Percentiles rank a stretch among this genome's conserved stretches.
Evolutionary conservation across 2,113 vertebrate genomes (phyloP).

Genomic region (Dromas ardeola): DNA sequence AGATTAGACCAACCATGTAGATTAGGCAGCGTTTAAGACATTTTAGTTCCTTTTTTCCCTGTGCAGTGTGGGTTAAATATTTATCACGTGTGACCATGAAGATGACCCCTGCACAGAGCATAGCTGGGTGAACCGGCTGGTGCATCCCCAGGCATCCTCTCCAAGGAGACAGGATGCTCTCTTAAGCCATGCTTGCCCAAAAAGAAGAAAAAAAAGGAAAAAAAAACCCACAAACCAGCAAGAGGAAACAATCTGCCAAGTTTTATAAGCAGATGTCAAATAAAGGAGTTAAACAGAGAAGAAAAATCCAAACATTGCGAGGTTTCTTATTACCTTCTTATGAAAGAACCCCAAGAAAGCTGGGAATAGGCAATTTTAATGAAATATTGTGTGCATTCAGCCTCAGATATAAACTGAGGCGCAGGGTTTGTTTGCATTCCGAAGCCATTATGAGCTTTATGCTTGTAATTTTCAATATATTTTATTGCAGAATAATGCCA

Average conservation of each 20-base stretch:
- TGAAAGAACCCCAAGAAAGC: neutral
- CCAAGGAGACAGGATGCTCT: neutral
- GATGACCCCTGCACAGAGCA: neutral
- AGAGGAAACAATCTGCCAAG: neutral
- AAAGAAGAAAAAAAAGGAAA: neutral
- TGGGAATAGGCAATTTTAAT: neutral
- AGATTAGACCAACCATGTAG: neutral
- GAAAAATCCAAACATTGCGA: neutral
- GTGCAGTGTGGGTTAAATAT: neutral
- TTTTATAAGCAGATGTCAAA: neutral
- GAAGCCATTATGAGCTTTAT: neutral
- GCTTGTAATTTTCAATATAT: neutral
- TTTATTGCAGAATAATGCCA: neutral
- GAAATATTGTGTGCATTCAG: neutral
- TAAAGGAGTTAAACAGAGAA: neutral
- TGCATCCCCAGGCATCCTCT: neutral
- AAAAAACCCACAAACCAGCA: neutral
- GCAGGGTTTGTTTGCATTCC: neutral
- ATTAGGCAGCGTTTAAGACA: neutral
- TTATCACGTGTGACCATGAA: accelerated
- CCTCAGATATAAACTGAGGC: neutral
- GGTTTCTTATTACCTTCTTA: neutral
- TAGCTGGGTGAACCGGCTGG: neutral
- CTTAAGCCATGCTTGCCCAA: neutral
- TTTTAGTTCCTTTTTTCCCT: neutral